Evolutionary conservation across 2,888 invertebrate species (phyloP).

Genomic region (Hyles lineata): DNA sequence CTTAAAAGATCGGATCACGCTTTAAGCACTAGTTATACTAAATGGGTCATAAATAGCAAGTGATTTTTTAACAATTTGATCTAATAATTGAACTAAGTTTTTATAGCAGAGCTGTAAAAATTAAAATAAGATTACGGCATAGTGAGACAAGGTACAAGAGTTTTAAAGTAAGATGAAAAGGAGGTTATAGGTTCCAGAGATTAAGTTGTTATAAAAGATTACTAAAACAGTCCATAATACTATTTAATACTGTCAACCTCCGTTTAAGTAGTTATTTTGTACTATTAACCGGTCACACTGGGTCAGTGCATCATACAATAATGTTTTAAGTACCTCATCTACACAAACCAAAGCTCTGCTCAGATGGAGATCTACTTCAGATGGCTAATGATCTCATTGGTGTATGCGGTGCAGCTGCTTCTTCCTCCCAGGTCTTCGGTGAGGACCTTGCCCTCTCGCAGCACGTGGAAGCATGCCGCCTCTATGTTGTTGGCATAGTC

Average conservation of each 20-base stretch:
- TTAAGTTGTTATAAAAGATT: not conserved
- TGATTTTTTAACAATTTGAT: conserved; percentile 40
- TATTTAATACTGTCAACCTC: conserved; percentile 3
- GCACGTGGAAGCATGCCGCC: conserved; percentile 92
- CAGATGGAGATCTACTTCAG: conserved; percentile 46
- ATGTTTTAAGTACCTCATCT: not conserved
- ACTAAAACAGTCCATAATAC: not conserved
- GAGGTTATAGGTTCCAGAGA: not conserved
- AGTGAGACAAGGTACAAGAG: not conserved
- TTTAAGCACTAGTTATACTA: conserved; percentile 14
- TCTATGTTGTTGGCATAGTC: conserved; percentile 92
- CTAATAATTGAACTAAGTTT: conserved; percentile 40
- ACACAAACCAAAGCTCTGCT: not conserved
- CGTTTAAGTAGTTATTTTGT: not conserved
- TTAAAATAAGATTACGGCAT: not conserved
- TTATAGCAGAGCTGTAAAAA: not conserved
- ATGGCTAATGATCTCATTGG: conserved; percentile 90
- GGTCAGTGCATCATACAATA: not conserved
- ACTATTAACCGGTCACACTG: conserved; percentile 3
- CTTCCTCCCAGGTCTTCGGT: conserved; percentile 98
- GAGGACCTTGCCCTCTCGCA: conserved; percentile 91
- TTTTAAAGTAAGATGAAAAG: not conserved
- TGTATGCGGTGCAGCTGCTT: conserved; percentile 97
- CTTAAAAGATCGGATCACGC: not conserved
- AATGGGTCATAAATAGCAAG: conserved; percentile 24